Evolutionary conservation across 2,888 invertebrate species (phyloP), one percentile per base, ranked within the genome.

Genomic region (Clanis bilineata): DNA sequence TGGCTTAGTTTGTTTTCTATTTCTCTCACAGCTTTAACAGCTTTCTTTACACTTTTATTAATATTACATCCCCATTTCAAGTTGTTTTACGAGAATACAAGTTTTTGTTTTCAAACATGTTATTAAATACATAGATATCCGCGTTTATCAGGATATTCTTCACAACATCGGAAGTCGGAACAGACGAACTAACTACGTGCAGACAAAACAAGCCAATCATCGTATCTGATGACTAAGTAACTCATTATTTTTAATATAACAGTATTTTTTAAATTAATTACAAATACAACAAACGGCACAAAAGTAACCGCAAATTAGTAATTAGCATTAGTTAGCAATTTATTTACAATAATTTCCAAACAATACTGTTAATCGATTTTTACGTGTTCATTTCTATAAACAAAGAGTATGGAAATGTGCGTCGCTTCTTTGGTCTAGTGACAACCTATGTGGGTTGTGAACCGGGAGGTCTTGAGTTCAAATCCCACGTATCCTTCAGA

Each of bases 171-270:
- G n/a, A n/a, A n/a, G n/a, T n/a, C n/a, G n/a, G n/a, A n/a, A n/a
- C n/a, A n/a, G n/a, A n/a, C n/a, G n/a, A n/a, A n/a, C n/a, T n/a
- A n/a, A n/a, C n/a, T n/a, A n/a, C n/a, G n/a, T n/a, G n/a, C n/a
- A n/a, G n/a, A n/a, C n/a, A n/a, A n/a, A n/a, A n/a, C n/a, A n/a
- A n/a, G n/a, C n/a, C n/a, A n/a, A n/a, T n/a, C n/a, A n/a, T n/a
- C n/a, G n/a, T n/a, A n/a, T 36, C 36, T 10, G 7, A 2, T 36
- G 10, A 36, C 36, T 36, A 28, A 28, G 6, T 28, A 28, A 28
- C n/a, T n/a, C n/a, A n/a, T n/a, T n/a, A 28, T 4, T 28, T 38
- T 25, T 23, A 36, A 47, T 15, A 51, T 51, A 51, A 51, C 58
- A 39, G 47, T 58, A 51, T 39, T 12, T 22, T 6, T 15, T 10